Evolutionary conservation across 2,888 invertebrate species (phyloP), one percentile per base, ranked within the genome.

Genomic region (Drosophila formosana): DNA sequence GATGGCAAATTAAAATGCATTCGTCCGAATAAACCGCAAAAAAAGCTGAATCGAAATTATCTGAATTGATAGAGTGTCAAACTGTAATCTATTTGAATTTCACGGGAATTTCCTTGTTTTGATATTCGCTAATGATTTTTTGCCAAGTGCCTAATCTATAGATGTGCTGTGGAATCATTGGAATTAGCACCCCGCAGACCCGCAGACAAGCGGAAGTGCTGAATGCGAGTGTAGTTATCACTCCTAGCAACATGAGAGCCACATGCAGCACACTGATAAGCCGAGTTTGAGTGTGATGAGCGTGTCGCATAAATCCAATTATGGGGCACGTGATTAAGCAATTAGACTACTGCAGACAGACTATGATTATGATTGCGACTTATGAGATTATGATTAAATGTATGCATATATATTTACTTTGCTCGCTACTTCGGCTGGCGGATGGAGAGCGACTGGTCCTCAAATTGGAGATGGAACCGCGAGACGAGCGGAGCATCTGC

Each of bases 371-470:
- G 23, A 23, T 23, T 11, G 11, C 11, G 34, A 47, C 30, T 7
- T 63, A 18, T 32, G 52, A 9, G 5, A 43, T 41, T 57, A n/a
- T 43, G 37, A 37, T 50, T 46, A 13, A 75, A 90, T 78, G 90
- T 25, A 8, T 51, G 32, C n/a, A n/a, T n/a, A 11, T 13, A 4
- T 51, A 34, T 18, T 56, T 90, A 91, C 91, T 92, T 90, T 90
- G 90, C 73, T 92, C 91, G 67, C 78, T 85, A 67, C 83, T 90
- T 64, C 91, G 84, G 70, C 87, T 90, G 62, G 90, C 88, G 56
- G 91, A 91, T 64, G 91, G 91, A 23, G 92, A 92, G 85, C 91
- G 90, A 72, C 92, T 92, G 70, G 89, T 77, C 64, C 92, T 89
- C 56, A 90, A 80, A 71, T 71, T 90, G 62, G 82, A 80, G 66